These are phyloP conservation scores for Gymnocypris eckloni DNA, from an alignment of 2,797 vertebrate genomes.

Conservation along the genomic window DNA sequence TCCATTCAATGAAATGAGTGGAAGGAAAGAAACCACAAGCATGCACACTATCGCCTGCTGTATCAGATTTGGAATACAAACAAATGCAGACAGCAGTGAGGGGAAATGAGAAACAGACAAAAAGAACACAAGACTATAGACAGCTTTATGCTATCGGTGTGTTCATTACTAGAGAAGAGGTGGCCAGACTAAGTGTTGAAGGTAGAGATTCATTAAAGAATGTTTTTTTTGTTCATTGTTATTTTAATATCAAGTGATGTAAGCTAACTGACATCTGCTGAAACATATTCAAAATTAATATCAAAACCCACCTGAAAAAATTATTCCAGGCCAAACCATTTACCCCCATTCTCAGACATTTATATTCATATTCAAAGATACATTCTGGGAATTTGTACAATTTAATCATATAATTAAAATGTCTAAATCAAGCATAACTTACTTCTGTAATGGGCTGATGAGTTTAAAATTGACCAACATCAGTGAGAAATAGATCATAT, in stretches of 20 bases:
- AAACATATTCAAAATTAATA: constrained; percentile 39
- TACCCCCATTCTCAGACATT: not conserved
- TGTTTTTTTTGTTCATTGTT: not conserved
- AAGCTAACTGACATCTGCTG: constrained; percentile 48
- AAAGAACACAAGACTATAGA: not conserved
- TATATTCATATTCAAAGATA: not conserved
- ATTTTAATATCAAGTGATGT: constrained; percentile 28
- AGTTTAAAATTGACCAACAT: not conserved
- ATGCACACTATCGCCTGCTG: constrained; percentile 46
- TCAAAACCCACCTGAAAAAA: constrained; percentile 13
- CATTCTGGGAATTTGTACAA: not conserved
- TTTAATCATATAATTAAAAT: not conserved
- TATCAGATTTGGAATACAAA: constrained; percentile 61
- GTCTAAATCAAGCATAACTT: not conserved
- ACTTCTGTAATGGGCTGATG: not conserved
- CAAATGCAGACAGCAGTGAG: constrained; percentile 31
- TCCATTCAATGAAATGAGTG: not conserved
- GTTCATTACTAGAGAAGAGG: not conserved
- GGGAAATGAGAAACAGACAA: not conserved
- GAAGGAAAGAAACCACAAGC: constrained; percentile 36
- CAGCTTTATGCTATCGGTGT: not conserved
- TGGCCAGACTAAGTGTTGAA: not conserved
- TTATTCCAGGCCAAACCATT: not conserved
- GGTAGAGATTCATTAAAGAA: not conserved
- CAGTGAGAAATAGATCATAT: not conserved